Conservation (phyloP, 2,888 invertebrate species). For the Drosophila quinaria region DNA sequence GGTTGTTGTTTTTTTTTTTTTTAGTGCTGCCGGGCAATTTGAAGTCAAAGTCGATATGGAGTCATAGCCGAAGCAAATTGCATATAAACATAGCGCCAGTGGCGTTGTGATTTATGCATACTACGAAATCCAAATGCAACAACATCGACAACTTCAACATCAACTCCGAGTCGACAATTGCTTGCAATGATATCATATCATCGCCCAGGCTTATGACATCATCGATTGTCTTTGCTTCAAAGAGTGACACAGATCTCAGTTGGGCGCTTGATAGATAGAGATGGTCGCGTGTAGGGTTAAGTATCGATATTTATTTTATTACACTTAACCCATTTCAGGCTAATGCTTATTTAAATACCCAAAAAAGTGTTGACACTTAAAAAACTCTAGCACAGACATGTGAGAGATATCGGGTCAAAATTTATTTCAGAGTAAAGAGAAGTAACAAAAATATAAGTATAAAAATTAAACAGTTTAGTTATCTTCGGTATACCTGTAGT, state of each 20-base stretch:
- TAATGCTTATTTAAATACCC: no score
- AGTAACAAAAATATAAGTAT: no score
- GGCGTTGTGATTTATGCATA: constrained; percentile 53
- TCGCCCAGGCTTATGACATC: constrained; percentile 44
- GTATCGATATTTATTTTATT: no score
- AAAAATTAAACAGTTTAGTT: no score
- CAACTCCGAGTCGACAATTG: constrained; percentile 13
- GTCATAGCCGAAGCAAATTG: constrained; percentile 52
- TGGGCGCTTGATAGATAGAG: background rate
- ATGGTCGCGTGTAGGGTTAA: constrained; percentile 4
- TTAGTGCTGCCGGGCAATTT: constrained; percentile 27
- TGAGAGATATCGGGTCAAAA: no score
- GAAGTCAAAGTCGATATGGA: constrained; percentile 36
- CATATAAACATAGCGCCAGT: constrained; percentile 54
- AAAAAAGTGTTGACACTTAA: no score
- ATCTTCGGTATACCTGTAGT: no score
- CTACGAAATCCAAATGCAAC: constrained; percentile 2
- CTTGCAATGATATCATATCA: constrained; percentile 48
- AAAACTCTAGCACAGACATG: no score
- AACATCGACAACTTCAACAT: background rate
- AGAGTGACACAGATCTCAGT: constrained; percentile 6
- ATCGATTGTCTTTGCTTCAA: constrained; percentile 29
- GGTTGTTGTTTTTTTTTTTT: background rate
- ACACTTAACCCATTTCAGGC: no score
- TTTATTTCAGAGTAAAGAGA: no score